Percentiles rank a stretch among this genome's conserved stretches.
These are phyloP conservation scores for Genyomyrus donnyi DNA, from an alignment of 2,113 vertebrate species.

Conservation along the genomic window DNA sequence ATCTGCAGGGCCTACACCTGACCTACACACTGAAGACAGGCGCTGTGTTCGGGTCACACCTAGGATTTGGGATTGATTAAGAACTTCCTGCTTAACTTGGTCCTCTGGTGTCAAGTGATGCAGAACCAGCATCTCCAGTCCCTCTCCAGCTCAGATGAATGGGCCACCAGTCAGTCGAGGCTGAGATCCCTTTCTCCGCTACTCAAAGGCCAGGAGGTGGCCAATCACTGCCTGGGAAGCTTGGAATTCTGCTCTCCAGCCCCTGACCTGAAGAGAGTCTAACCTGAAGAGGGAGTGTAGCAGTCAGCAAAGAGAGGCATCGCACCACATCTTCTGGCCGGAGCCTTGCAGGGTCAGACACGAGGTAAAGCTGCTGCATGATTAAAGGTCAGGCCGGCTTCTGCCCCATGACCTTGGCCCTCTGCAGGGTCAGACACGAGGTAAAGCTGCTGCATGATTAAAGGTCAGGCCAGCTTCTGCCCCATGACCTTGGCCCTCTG, in stretches of 20 bases:
- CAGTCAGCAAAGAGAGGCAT: constrained; percentile 27
- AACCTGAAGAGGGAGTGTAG: neutral
- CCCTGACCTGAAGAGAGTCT: constrained; percentile 2
- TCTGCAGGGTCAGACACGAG: constrained; percentile 20
- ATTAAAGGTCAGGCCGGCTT: constrained; percentile 44
- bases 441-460: constrained; percentile 46
- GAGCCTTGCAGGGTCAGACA: constrained; percentile 38
- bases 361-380: constrained; percentile 35
- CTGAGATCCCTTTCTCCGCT: neutral
- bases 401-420: constrained; percentile 7
- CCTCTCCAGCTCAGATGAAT: neutral
- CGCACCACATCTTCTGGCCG: constrained; percentile 51
- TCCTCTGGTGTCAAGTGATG: neutral
- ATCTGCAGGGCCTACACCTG: neutral
- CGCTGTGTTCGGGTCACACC: neutral
- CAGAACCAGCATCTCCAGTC: neutral
- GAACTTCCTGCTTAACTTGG: neutral
- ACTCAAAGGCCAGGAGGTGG: neutral
- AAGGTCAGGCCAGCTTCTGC: constrained; percentile 39
- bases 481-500: constrained; percentile 30
- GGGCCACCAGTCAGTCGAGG: neutral
- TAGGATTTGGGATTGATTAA: neutral
- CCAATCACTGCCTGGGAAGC: constrained; percentile 19
- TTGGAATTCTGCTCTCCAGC: constrained; percentile 34
- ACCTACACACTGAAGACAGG: neutral